Evolutionary conservation across 2,113 vertebrate genomes (phyloP).

Genomic region (Carassius auratus): DNA sequence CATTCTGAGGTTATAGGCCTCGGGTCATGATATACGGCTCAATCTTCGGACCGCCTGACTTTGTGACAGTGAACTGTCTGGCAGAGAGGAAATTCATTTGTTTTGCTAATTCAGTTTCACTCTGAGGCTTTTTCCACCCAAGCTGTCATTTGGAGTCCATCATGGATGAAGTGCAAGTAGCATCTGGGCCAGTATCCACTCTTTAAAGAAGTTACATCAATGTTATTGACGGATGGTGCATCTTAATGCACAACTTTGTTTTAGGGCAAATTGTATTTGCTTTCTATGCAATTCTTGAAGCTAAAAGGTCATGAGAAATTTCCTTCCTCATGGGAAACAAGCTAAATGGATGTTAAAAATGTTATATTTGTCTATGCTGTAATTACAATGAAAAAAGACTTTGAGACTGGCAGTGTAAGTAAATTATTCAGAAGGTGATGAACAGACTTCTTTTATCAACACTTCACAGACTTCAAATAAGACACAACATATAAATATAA

Average conservation of each 20-base stretch:
- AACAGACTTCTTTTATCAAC: constrained; percentile 53
- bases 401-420: constrained; percentile 38
- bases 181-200: constrained; percentile 51
- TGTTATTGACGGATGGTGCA: constrained; percentile 46
- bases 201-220: constrained; percentile 47
- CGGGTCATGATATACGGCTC: constrained; percentile 51
- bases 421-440: constrained; percentile 50
- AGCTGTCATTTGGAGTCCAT: constrained; percentile 50
- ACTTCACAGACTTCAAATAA: constrained; percentile 49
- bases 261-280: constrained; percentile 48
- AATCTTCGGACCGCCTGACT: constrained; percentile 27
- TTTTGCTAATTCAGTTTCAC: constrained; percentile 58
- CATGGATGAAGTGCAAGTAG: constrained; percentile 38
- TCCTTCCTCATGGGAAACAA: constrained; percentile 5
- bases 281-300: constrained; percentile 18
- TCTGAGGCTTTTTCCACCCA: constrained; percentile 47
- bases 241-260: constrained; percentile 45
- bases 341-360: constrained; percentile 13
- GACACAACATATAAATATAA: constrained; percentile 35
- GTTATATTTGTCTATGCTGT: not conserved
- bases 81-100: constrained; percentile 55
- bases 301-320: constrained; percentile 38
- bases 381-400: constrained; percentile 46
- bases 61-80: constrained; percentile 46
- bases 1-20: constrained; percentile 47